These are phyloP conservation scores for Endotricha flammealis DNA, from an alignment of 2,888 invertebrate genomes.

Conservation along the genomic window DNA sequence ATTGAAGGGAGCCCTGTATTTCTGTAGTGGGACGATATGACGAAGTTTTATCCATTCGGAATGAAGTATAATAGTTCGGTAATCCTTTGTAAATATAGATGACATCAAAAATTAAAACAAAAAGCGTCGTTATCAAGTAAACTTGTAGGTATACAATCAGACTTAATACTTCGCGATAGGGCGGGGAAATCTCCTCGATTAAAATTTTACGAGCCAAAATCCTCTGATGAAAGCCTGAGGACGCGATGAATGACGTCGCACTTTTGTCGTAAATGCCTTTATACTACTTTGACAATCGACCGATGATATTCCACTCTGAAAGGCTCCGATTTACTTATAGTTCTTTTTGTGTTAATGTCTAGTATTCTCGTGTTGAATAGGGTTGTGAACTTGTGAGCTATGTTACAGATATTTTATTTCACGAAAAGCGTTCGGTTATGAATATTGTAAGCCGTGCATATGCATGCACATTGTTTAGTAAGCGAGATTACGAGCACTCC, in stretches of 20 bases:
- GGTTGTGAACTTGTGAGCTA: no score
- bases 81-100: not conserved
- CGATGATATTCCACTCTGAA: not conserved
- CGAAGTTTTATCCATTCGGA: no score
- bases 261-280: conserved; percentile 10
- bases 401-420: no score
- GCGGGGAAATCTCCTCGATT: conserved; percentile 16
- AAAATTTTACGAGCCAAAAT: conserved; percentile 25
- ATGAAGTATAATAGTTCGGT: no score
- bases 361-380: conserved; percentile 1
- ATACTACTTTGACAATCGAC: conserved; percentile 1
- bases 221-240: conserved; percentile 14
- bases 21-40: no score
- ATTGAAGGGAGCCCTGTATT: no score
- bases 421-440: no score
- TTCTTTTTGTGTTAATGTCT: not conserved
- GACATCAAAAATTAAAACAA: not conserved
- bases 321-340: not conserved
- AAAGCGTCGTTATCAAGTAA: not conserved
- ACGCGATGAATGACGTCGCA: conserved; percentile 4
- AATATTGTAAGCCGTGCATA: no score
- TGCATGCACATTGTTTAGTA: no score
- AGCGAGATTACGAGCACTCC: no score
- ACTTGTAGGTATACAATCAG: conserved; percentile 11
- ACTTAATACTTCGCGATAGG: conserved; percentile 14